Percentiles rank a stretch among this genome's conserved stretches.
Conservation (phyloP, 2,797 vertebrate genomes). For the Thalassophryne amazonica region DNA sequence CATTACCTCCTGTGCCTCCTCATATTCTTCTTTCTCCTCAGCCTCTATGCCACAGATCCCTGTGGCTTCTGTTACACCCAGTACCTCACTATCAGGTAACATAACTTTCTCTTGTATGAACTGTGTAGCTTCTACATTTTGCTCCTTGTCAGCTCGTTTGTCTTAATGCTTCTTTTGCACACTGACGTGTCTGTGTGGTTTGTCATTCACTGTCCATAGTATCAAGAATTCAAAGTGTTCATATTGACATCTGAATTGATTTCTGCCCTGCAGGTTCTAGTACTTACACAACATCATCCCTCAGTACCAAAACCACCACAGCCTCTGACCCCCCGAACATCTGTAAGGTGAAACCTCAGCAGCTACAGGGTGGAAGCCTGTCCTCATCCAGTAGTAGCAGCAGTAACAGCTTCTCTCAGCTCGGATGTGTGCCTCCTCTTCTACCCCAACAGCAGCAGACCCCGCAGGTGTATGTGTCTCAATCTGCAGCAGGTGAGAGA, state of each 20-base stretch:
- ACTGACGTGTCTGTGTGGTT: neutral
- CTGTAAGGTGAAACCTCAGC: slow-evolving; percentile 98
- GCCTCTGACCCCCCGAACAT: slow-evolving; percentile 97
- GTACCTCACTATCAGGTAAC: slow-evolving; percentile 92
- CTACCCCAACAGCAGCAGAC: slow-evolving; percentile 94
- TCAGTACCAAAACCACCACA: slow-evolving; percentile 94
- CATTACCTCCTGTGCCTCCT: slow-evolving; percentile 81
- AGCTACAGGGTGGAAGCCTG: slow-evolving; percentile 88
- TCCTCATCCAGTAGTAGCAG: slow-evolving; percentile 72
- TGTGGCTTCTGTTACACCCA: slow-evolving; percentile 96
- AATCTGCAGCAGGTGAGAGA: slow-evolving; percentile 94
- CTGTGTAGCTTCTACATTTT: neutral
- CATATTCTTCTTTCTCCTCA: slow-evolving; percentile 94
- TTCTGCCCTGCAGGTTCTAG: slow-evolving; percentile 80
- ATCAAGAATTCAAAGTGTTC: too few relatives aligned
- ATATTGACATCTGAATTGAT: neutral
- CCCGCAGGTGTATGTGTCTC: slow-evolving; percentile 96
- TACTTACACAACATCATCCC: slow-evolving; percentile 95
- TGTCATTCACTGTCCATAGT: neutral
- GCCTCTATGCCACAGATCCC: slow-evolving; percentile 94
- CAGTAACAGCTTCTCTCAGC: slow-evolving; percentile 89
- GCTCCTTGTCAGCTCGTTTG: neutral
- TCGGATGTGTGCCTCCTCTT: slow-evolving; percentile 92
- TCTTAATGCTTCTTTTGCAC: neutral
- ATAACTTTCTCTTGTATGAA: neutral